Evolutionary conservation across 92 coral and sea anemone species (phyloP).

Genomic region (Paragorgia papillata): DNA sequence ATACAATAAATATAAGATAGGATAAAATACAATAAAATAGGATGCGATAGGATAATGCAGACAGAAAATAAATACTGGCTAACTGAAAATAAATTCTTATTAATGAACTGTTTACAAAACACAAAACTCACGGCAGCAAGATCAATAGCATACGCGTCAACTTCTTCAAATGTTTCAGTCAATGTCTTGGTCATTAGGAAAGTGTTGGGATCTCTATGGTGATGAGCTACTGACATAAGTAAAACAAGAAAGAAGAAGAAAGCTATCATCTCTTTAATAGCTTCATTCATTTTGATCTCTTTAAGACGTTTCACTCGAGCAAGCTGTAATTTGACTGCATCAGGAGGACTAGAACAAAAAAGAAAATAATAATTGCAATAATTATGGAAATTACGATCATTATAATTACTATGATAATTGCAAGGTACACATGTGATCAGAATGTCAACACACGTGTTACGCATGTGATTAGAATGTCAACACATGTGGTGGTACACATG

Average conservation of each 20-base stretch:
- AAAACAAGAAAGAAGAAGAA: slow-evolving; percentile 57
- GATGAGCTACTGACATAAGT: slow-evolving; percentile 53
- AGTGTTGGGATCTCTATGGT: slow-evolving; percentile 54
- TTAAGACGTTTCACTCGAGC: slow-evolving; percentile 65
- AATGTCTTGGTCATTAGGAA: slow-evolving; percentile 50
- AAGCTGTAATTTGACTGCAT: slow-evolving; percentile 59
- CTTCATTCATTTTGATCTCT: slow-evolving; percentile 66
- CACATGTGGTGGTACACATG: too few relatives aligned
- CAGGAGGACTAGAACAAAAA: slow-evolving; percentile 35
- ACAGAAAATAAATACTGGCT: too few relatives aligned
- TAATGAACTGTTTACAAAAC: too few relatives aligned
- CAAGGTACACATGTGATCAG: too few relatives aligned
- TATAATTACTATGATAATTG: too few relatives aligned
- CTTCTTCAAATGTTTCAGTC: slow-evolving; percentile 52
- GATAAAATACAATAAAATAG: too few relatives aligned
- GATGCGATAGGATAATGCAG: too few relatives aligned
- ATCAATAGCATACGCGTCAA: slow-evolving; percentile 35
- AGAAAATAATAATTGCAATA: background rate
- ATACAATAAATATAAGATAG: too few relatives aligned
- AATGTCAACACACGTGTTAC: too few relatives aligned
- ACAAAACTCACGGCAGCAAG: slow-evolving; percentile 76
- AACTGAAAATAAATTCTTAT: too few relatives aligned
- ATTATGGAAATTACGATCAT: too few relatives aligned
- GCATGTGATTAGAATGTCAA: too few relatives aligned
- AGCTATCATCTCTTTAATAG: slow-evolving; percentile 46